phyloP scores from a whole-genome alignment of 2,797 vertebrate species.

The Lagocephalus sceleratus region DNA sequence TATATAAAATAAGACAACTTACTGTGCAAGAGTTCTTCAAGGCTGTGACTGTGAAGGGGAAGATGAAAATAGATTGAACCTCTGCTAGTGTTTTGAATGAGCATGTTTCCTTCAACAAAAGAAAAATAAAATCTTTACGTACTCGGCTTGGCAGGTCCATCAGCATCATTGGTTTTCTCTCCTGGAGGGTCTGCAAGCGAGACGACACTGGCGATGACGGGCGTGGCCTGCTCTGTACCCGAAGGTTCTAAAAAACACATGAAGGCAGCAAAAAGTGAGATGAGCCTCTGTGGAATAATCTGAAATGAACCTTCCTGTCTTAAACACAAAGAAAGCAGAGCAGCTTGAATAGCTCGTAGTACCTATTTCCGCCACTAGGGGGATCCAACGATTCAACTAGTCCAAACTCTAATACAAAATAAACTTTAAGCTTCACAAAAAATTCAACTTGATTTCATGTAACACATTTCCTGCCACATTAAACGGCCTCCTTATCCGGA shows the following conservation, averaged over 20 bases:
- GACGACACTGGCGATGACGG: slow-evolving; percentile 91
- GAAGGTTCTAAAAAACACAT: slow-evolving; percentile 10
- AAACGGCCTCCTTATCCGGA: too few relatives aligned
- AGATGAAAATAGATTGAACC: not conserved
- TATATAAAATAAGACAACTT: slow-evolving; percentile 53
- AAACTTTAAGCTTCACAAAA: too few relatives aligned
- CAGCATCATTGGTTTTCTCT: slow-evolving; percentile 75
- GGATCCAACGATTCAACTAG: not conserved
- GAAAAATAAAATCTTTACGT: slow-evolving; percentile 17
- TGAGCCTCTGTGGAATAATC: not conserved
- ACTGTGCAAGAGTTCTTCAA: slow-evolving; percentile 85
- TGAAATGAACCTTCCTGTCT: too few relatives aligned
- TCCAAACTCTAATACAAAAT: too few relatives aligned
- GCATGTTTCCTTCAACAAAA: too few relatives aligned
- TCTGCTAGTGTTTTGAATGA: not conserved
- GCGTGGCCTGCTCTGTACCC: slow-evolving; percentile 79
- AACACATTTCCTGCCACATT: too few relatives aligned
- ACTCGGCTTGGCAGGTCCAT: slow-evolving; percentile 83
- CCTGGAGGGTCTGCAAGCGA: slow-evolving; percentile 85
- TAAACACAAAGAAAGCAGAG: too few relatives aligned
- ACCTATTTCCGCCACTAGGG: not conserved
- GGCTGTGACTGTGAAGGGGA: slow-evolving; percentile 73
- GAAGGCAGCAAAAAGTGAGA: not conserved
- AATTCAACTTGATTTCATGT: too few relatives aligned
- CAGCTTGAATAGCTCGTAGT: not conserved